These are phyloP conservation scores for Thereva unica DNA, from an alignment of 2,888 invertebrate genomes.

Conservation along the genomic window DNA sequence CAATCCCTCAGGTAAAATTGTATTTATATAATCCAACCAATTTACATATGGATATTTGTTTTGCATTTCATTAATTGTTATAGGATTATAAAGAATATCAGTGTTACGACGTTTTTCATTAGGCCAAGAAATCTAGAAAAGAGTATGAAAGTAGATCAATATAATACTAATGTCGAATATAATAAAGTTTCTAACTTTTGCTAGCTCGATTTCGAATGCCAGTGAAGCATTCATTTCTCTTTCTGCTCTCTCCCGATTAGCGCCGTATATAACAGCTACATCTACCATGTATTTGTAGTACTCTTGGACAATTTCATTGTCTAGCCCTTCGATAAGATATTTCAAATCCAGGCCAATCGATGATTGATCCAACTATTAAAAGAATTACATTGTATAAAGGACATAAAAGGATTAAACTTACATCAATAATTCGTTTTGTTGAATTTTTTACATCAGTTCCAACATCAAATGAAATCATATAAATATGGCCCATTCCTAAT, in stretches of 20 bases:
- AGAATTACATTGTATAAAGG: not conserved
- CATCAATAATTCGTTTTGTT: conserved; percentile 75
- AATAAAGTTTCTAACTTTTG: conserved; percentile 70
- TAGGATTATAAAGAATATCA: conserved; percentile 86
- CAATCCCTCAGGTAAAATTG: conserved; percentile 67
- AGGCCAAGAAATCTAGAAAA: conserved; percentile 73
- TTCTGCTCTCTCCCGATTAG: conserved; percentile 66
- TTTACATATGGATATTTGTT: conserved; percentile 64
- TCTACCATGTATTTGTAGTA: conserved; percentile 82
- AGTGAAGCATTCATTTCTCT: conserved; percentile 75
- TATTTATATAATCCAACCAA: conserved; percentile 72
- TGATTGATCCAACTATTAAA: conserved; percentile 76
- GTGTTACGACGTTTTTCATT: conserved; percentile 84
- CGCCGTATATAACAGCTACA: conserved; percentile 79
- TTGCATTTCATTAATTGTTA: conserved; percentile 74
- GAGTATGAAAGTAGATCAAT: conserved; percentile 34
- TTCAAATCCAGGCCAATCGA: conserved; percentile 77
- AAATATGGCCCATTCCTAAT: conserved; percentile 49
- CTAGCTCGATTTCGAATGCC: conserved; percentile 80
- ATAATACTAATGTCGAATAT: not conserved
- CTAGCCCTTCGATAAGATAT: conserved; percentile 75
- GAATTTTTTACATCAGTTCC: conserved; percentile 84
- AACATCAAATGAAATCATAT: conserved; percentile 82
- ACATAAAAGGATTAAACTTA: conserved; percentile 60
- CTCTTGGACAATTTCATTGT: conserved; percentile 76